Conservation (phyloP, 2,888 invertebrate species). For the Metacarcinus magister region DNA sequence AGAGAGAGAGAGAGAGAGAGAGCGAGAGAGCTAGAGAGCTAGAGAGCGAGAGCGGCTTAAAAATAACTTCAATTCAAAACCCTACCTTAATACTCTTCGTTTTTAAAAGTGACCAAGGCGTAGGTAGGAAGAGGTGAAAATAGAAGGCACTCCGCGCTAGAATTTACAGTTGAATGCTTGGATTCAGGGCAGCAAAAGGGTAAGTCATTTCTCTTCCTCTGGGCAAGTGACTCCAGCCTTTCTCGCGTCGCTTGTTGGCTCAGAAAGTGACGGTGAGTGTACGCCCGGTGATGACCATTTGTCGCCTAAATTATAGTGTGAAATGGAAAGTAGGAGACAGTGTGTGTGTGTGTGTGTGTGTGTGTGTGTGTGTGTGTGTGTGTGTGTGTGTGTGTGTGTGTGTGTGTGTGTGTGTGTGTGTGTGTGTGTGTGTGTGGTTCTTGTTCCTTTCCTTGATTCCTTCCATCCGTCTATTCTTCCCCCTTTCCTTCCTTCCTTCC, state of each 20-base stretch:
- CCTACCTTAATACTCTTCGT: not conserved
- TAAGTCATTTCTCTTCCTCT: not conserved
- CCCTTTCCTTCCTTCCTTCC: too few relatives aligned
- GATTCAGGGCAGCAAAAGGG: not conserved
- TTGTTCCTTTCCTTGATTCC: too few relatives aligned
- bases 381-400: not conserved
- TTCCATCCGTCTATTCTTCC: too few relatives aligned
- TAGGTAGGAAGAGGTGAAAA: not conserved
- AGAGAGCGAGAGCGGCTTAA: not conserved
- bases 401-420: too few relatives aligned
- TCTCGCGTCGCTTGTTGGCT: not conserved
- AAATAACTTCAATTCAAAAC: not conserved
- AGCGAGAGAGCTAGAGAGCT: slow-evolving; percentile 18
- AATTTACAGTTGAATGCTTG: not conserved
- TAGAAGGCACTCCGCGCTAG: not conserved
- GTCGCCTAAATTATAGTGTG: not conserved
- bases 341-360: not conserved
- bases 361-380: slow-evolving; percentile 13
- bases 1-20: not conserved
- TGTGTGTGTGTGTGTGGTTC: too few relatives aligned
- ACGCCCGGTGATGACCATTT: not conserved
- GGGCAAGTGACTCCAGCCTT: not conserved
- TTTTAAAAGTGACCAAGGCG: not conserved
- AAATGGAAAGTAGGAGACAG: not conserved
- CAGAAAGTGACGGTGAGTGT: not conserved